Evolutionary conservation across 1,140 invertebrate genomes (phyloP).

Genomic region (Phymastichus coffea): DNA sequence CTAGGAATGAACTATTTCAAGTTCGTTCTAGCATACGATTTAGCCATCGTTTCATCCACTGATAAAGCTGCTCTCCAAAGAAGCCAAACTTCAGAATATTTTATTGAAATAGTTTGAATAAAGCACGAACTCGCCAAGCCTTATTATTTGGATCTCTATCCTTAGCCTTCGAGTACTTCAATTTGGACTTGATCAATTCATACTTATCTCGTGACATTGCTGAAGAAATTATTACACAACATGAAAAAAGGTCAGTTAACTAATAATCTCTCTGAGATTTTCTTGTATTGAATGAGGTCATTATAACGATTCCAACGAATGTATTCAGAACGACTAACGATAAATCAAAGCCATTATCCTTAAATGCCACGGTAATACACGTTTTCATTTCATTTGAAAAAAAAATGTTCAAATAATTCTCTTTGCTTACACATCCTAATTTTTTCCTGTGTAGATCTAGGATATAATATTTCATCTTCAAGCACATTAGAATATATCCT

Average conservation of each 20-base stretch:
- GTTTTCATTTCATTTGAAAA: constrained; percentile 3
- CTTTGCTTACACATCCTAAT: too few relatives aligned
- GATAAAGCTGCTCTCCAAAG: constrained; percentile 15
- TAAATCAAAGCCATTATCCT: constrained; percentile 17
- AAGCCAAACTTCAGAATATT: constrained; percentile 24
- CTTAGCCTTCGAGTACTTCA: too few relatives aligned
- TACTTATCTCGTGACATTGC: too few relatives aligned
- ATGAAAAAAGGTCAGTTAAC: neutral
- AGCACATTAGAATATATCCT: too few relatives aligned
- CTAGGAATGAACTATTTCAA: constrained; percentile 24
- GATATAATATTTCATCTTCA: too few relatives aligned
- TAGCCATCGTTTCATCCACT: too few relatives aligned
- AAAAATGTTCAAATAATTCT: neutral
- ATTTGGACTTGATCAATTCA: too few relatives aligned
- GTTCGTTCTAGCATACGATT: constrained; percentile 15
- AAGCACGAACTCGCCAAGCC: too few relatives aligned
- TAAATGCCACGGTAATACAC: constrained; percentile 8
- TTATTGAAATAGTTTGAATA: constrained; percentile 20
- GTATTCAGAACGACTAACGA: constrained; percentile 8
- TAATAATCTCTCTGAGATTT: neutral
- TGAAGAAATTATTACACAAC: too few relatives aligned
- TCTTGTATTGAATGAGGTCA: too few relatives aligned
- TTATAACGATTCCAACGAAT: constrained; percentile 21
- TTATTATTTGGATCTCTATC: too few relatives aligned
- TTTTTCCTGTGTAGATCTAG: too few relatives aligned